Evolutionary conservation across 2,113 vertebrate species (phyloP), one percentile per base, ranked within the genome.

Genomic region (Piaya cayana): DNA sequence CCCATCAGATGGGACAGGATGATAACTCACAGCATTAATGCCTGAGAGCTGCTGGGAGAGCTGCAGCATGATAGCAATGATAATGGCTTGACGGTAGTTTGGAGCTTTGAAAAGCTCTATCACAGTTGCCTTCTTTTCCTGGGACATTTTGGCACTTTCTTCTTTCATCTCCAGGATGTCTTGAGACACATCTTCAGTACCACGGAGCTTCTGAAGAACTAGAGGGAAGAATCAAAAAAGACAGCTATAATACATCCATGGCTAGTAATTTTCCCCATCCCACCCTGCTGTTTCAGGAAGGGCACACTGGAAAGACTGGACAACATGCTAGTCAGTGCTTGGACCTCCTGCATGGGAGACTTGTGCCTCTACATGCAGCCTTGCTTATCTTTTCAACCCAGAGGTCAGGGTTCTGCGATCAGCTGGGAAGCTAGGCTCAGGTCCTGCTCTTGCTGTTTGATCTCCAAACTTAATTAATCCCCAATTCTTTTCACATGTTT

Each of bases 11-110:
- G 8, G 29, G 8, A 39, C 7, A 65, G 22, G 34, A 70, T 75
- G 22, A 4, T 36, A 59, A 99, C 99, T 98, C 92, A 99, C 99
- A 32, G 99, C 99, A 36, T 99, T 99, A 97, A 99, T 99, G 76
- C 99, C 99, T 0, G 99, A 99, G 50, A 99, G 97, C 96, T 99
- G 99, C 91, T 99, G 99, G 6, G 99, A 99, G 27, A 99, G 98
- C 96, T 99, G 99, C 23, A 99, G 98, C 63, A 99, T 68, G n/a
- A 99, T 98, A 70, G 99, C 98, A 3, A 99, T 98, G 68, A 99
- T 87, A 84, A 99, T 98, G 25, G 99, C 98, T 84, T 99, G 99
- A 6, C 98, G 98, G 94, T 99, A 99, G 86, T 47, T 98, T 7
- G 90, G 96, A 4, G 98, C 98, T 22, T 98, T 98, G 95, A 99